Evolutionary conservation across 2,888 invertebrate species (phyloP).

Genomic region (Embidobia sp.): DNA sequence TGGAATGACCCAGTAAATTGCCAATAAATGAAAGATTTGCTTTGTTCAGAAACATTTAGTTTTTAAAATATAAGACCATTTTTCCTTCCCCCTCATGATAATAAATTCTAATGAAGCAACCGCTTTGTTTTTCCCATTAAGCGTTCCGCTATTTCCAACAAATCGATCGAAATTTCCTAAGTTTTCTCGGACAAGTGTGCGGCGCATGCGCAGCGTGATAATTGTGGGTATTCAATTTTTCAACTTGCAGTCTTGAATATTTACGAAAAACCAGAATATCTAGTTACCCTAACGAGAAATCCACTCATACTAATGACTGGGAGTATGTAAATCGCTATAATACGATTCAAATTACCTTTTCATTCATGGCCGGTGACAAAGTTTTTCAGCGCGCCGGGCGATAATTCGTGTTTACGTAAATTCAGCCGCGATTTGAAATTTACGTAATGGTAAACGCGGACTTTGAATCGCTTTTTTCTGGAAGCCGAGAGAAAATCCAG

Average conservation of each 20-base stretch:
- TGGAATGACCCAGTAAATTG: no score
- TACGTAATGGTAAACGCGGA: no score
- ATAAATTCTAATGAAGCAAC: no score
- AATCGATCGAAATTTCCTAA: constrained; percentile 39
- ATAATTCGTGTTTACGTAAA: constrained; percentile 9
- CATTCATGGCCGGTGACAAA: constrained; percentile 24
- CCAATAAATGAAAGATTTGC: no score
- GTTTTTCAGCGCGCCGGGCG: constrained; percentile 13
- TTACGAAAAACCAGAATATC: constrained; percentile 54
- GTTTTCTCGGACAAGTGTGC: constrained; percentile 21
- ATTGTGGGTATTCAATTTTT: constrained; percentile 47
- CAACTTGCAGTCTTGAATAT: constrained; percentile 33
- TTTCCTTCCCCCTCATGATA: no score
- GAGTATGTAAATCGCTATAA: constrained; percentile 19
- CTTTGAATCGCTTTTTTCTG: no score
- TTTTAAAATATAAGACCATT: no score
- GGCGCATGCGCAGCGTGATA: constrained; percentile 30
- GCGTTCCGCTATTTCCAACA: no score
- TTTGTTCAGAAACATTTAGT: no score
- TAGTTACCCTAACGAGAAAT: constrained; percentile 39
- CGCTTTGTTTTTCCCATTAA: no score
- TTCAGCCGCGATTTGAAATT: constrained; percentile 2
- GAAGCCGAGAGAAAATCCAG: no score
- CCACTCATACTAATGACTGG: constrained; percentile 19
- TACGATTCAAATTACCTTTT: constrained; percentile 20